Evolutionary conservation across 2,888 invertebrate species (phyloP), one percentile per base, ranked within the genome.

Genomic region (Idaea dimidiata): DNA sequence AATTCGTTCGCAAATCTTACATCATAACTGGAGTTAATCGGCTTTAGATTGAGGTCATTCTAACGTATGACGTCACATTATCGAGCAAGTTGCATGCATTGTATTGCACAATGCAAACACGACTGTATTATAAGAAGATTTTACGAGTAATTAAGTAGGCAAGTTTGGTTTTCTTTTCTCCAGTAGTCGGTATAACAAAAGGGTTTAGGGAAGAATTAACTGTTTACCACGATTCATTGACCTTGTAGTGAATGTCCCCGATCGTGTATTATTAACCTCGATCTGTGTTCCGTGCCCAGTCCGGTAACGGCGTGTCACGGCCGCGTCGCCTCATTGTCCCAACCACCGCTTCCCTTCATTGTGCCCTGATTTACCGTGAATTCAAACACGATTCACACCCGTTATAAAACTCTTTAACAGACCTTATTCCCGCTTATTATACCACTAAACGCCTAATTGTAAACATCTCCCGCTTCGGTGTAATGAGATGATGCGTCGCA

Each of bases 281-380:
- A 82, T 81, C 77, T 68, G 72, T 73, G 74, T 77, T 76, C 78
- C 73, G 75, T 69, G 43, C 67, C 74, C 72, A 70, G 77, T 75
- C 78, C 76, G 75, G 82, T 82, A 85, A 79, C 78, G 84, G 77
- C 80, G 78, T 89, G 91, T 91, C 92, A 91, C 79, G 91, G 91
- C 84, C 89, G 76, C 71, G 63, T 73, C 77, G 73, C 63, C 66
- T 79, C 81, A 90, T 90, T 91, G 91, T 91, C 77, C 71, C 72
- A 75, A 77, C 81, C 87, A 86, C 86, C 82, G 85, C 83, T 93
- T 93, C 93, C 93, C 89, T 88, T 84, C 86, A 93, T 93, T 93
- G 93, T 93, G 75, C 77, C 79, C 74, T 86, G 85, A 93, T 81
- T 68, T 66, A 72, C 87, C 91, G 84, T 88, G 93, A 93, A 92